A percentile compares a stretch with the other conserved stretches of the same genome.
Evolutionary conservation across 2,888 invertebrate species (phyloP).

Genomic region (Apamea anceps): DNA sequence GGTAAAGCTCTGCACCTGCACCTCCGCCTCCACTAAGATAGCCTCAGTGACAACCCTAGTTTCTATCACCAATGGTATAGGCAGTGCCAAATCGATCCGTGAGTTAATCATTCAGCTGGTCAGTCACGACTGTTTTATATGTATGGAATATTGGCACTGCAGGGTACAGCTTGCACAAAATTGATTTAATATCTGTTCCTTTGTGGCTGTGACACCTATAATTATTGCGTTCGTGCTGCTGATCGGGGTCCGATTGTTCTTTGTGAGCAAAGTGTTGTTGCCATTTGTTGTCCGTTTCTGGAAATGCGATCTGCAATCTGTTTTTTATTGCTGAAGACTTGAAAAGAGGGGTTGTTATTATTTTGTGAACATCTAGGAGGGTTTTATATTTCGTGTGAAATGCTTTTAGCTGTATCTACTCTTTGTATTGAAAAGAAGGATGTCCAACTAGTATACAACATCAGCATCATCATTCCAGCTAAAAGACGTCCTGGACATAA

Average conservation of each 20-base stretch:
- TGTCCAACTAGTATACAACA: background rate
- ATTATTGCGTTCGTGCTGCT: slow-evolving; percentile 37
- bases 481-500: no score
- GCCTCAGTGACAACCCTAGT: background rate
- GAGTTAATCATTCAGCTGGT: background rate
- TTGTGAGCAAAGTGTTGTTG: slow-evolving; percentile 6
- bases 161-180: slow-evolving; percentile 38
- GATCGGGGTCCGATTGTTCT: slow-evolving; percentile 16
- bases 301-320: background rate
- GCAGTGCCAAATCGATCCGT: background rate
- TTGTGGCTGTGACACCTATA: slow-evolving; percentile 62
- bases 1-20: no score
- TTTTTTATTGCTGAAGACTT: background rate
- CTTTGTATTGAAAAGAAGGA: background rate
- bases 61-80: background rate
- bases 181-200: slow-evolving; percentile 55
- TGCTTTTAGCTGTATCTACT: background rate
- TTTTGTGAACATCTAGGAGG: background rate
- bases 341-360: background rate
- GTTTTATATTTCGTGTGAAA: background rate
- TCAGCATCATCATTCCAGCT: no score
- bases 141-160: slow-evolving; percentile 17
- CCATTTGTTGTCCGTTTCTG: background rate
- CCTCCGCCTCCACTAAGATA: background rate
- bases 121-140: slow-evolving; percentile 18